phyloP scores from a whole-genome alignment of 2,113 vertebrate genomes.

The Ceratotherium simum region DNA sequence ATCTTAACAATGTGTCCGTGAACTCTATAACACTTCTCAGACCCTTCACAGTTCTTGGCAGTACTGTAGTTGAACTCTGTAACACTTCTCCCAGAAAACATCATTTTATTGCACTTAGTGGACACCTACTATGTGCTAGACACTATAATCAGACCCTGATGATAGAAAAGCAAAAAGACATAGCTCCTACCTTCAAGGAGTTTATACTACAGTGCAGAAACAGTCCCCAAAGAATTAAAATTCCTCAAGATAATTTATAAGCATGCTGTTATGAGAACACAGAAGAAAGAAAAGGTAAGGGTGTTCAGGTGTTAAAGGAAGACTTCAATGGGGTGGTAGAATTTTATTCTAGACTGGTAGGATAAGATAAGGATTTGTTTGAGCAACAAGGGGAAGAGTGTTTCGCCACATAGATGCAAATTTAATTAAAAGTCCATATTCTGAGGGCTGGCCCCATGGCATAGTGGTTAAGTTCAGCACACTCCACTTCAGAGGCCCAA shows the following conservation, averaged over 20 bases:
- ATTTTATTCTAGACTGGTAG: not conserved
- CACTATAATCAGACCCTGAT: not conserved
- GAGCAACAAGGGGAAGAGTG: not conserved
- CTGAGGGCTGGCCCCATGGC: not conserved
- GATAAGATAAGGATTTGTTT: not conserved
- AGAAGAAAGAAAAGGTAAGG: not conserved
- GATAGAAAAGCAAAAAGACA: not conserved
- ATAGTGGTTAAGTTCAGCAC: no score
- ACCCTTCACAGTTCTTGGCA: not conserved
- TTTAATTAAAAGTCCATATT: constrained; percentile 28
- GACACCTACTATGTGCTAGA: not conserved
- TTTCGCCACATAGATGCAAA: not conserved
- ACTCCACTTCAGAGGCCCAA: no score
- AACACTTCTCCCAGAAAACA: not conserved
- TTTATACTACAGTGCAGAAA: not conserved
- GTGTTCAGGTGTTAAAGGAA: not conserved
- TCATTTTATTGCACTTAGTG: not conserved
- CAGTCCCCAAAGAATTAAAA: not conserved
- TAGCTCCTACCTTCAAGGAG: not conserved
- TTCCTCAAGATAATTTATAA: not conserved
- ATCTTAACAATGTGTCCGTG: not conserved
- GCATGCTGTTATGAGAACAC: not conserved
- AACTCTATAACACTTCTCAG: not conserved
- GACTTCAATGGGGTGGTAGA: not conserved
- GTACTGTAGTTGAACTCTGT: not conserved